Percentiles rank a stretch among this genome's conserved stretches.
phyloP scores from a whole-genome alignment of 2,113 vertebrate species.

The Benitochromis conjunctus region DNA sequence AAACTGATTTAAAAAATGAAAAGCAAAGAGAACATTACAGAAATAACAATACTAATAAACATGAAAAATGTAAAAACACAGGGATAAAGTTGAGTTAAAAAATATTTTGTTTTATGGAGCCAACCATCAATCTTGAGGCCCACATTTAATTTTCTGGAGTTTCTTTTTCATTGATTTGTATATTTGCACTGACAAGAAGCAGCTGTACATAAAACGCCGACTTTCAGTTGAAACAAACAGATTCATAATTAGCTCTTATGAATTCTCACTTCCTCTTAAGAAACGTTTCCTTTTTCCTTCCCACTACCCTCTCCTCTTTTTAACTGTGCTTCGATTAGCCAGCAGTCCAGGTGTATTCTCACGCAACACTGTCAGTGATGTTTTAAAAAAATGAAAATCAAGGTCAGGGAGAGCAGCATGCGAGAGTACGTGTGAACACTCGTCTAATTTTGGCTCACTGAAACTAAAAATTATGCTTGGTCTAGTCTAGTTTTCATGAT shows the following conservation, averaged over 20 bases:
- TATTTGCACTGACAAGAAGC: neutral
- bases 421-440: neutral
- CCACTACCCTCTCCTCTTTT: neutral
- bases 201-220: neutral
- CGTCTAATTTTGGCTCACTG: neutral
- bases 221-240: neutral
- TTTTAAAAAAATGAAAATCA: neutral
- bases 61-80: neutral
- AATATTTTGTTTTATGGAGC: neutral
- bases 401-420: neutral
- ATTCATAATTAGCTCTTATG: neutral
- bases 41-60: neutral
- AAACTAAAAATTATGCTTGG: neutral
- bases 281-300: neutral
- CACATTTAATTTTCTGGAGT: neutral
- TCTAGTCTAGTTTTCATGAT: neutral
- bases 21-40: neutral
- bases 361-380: neutral
- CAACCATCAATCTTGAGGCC: neutral
- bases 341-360: neutral
- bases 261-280: neutral
- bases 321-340: neutral
- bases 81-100: neutral
- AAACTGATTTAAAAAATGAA: neutral
- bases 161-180: neutral